Evolutionary conservation across 2,797 vertebrate genomes (phyloP), one percentile per base, ranked within the genome.

Genomic region (Poeciliopsis paucimaculata): DNA sequence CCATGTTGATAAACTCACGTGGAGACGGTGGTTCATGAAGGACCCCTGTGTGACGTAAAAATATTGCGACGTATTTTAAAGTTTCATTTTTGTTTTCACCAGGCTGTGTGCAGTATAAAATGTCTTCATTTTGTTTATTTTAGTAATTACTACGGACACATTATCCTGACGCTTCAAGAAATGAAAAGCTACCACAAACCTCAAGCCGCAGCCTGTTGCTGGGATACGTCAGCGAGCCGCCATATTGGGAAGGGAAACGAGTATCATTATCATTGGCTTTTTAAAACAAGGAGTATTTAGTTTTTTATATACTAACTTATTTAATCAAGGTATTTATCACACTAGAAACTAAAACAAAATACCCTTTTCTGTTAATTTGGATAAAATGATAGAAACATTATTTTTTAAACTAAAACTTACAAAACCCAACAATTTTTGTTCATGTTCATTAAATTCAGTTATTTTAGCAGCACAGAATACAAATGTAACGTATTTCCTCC

Each of bases 1-100:
- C 55, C 89, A 85, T 93, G 90, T 91, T 93, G 91, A 86, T 81
- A 85, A 18, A 73, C 91, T 93, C 95, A 95, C 95, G 94, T 95
- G 95, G 90, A 86, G 83, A 94, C 93, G 12, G 28, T 13, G 0
- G 80, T 78, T 85, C 75, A 82, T 45, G 62, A 73, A 94, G 94
- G 93, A 95, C 95, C 95, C 89, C 82, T 10, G 2, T 0, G 18
- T 91, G 90, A 92, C 91, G 95, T 91, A 73, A 92, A 2, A 55
- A 10, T 1, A 0, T 2, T 0, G 94, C 91, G 94, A 92, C 93
- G 7, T 7, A 2, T 60, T 57, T 1, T 16, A 77, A 20, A 41
- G 66, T 43, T 41, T 68, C 5, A 43, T 13, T 41, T 20, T 26
- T 68, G 6, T 71, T 28, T 28, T 46, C 26, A 28, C 68, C 43